phyloP scores from a whole-genome alignment of 2,888 invertebrate genomes.

The Chrysina gloriosa region DNA sequence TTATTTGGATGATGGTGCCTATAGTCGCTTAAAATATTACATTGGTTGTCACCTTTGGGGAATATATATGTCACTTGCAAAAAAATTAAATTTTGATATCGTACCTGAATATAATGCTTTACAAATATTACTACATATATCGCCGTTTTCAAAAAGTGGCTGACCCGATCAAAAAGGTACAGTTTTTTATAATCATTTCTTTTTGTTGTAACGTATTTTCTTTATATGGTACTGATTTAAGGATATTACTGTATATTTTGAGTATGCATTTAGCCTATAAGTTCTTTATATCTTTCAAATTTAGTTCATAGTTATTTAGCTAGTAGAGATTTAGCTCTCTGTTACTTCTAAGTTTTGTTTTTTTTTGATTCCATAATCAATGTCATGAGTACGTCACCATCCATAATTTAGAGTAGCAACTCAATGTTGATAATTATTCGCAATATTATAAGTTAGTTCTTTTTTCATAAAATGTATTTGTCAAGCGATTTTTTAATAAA shows the following conservation, averaged over 20 bases:
- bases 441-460: slow-evolving; percentile 58
- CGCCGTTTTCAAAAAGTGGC: slow-evolving; percentile 51
- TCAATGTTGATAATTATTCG: slow-evolving; percentile 57
- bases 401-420: slow-evolving; percentile 50
- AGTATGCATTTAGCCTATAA: slow-evolving; percentile 46
- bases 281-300: slow-evolving; percentile 52
- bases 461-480: slow-evolving; percentile 54
- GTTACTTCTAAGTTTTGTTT: slow-evolving; percentile 48
- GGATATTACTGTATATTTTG: slow-evolving; percentile 54
- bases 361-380: slow-evolving; percentile 47
- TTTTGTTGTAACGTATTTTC: slow-evolving; percentile 38
- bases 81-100: slow-evolving; percentile 52
- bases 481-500: slow-evolving; percentile 51
- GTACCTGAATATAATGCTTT: slow-evolving; percentile 65
- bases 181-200: slow-evolving; percentile 44
- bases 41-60: slow-evolving; percentile 44
- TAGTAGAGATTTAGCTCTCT: slow-evolving; percentile 63
- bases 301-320: slow-evolving; percentile 55
- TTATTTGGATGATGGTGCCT: slow-evolving; percentile 22
- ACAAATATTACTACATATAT: slow-evolving; percentile 48
- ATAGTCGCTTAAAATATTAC: slow-evolving; percentile 21
- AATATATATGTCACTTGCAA: slow-evolving; percentile 43
- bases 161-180: slow-evolving; percentile 53
- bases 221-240: slow-evolving; percentile 49
- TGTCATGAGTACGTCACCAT: slow-evolving; percentile 49